phyloP scores from a whole-genome alignment of 1,140 invertebrate species.

The Trichonephila clavata region DNA sequence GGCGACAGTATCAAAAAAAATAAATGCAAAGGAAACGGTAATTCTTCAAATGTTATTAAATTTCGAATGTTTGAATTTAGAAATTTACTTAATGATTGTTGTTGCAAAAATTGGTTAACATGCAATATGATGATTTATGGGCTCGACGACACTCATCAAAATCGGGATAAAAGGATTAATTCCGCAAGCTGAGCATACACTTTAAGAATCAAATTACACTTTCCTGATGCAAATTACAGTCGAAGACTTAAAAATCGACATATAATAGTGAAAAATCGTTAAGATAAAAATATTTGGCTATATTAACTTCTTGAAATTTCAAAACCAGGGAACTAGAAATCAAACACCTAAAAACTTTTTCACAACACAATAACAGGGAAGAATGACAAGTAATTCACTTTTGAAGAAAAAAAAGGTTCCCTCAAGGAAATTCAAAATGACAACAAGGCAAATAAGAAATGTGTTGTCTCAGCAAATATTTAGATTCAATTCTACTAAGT shows the following conservation, averaged over 20 bases:
- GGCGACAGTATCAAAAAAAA: too few species aligned
- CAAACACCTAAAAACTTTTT: background rate
- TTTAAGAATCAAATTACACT: background rate
- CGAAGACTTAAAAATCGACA: background rate
- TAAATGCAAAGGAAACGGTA: too few species aligned
- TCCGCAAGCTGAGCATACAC: background rate
- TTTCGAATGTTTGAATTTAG: too few species aligned
- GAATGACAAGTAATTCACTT: background rate
- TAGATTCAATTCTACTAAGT: background rate
- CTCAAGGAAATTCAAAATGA: conserved; percentile 26
- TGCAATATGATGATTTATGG: too few species aligned
- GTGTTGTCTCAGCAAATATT: background rate
- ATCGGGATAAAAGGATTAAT: background rate
- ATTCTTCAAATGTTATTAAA: too few species aligned
- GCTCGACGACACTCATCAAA: too few species aligned
- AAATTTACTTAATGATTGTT: too few species aligned
- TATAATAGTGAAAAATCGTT: background rate
- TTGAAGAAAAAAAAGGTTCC: background rate
- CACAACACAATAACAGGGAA: background rate
- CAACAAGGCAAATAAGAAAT: background rate
- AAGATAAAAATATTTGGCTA: background rate
- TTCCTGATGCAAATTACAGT: background rate
- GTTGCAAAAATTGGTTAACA: too few species aligned
- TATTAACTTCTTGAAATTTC: background rate
- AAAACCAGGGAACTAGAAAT: background rate